Percentiles rank a stretch among this genome's conserved stretches.
These are phyloP conservation scores for Ctenomys sociabilis DNA, from an alignment of 2,113 vertebrate genomes.

Conservation along the genomic window DNA sequence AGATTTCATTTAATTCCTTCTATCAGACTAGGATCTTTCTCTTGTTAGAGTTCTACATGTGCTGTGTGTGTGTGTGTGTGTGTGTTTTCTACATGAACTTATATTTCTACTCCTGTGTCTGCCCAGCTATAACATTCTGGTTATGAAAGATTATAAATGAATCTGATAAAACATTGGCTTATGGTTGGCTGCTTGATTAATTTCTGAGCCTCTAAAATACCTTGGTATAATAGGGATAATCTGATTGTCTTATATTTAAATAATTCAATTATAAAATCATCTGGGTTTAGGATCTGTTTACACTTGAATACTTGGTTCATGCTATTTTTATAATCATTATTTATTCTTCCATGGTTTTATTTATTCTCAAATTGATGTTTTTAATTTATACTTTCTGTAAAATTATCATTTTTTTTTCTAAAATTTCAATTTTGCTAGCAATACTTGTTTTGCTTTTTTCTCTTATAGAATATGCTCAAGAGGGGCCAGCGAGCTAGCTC, in stretches of 20 bases:
- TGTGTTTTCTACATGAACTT: neutral
- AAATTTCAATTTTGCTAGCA: neutral
- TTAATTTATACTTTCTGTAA: neutral
- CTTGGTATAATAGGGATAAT: neutral
- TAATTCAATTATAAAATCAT: neutral
- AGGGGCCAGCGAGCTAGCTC: too few species aligned
- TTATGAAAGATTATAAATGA: neutral
- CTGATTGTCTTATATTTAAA: neutral
- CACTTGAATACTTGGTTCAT: neutral
- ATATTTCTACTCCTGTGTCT: neutral
- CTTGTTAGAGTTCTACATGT: neutral
- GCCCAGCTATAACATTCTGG: neutral
- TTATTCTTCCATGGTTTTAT: neutral
- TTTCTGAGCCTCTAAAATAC: neutral
- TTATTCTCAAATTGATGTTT: neutral
- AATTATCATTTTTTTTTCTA: neutral
- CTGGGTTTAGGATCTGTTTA: neutral
- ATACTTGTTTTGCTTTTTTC: neutral
- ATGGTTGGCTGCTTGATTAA: neutral
- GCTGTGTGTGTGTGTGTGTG: neutral
- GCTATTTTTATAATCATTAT: neutral
- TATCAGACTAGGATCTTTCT: neutral
- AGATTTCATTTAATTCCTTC: neutral
- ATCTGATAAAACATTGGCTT: neutral
- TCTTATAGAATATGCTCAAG: neutral